Conservation (phyloP, 2,888 invertebrate species). For the Hoplodrina blanda region DNA sequence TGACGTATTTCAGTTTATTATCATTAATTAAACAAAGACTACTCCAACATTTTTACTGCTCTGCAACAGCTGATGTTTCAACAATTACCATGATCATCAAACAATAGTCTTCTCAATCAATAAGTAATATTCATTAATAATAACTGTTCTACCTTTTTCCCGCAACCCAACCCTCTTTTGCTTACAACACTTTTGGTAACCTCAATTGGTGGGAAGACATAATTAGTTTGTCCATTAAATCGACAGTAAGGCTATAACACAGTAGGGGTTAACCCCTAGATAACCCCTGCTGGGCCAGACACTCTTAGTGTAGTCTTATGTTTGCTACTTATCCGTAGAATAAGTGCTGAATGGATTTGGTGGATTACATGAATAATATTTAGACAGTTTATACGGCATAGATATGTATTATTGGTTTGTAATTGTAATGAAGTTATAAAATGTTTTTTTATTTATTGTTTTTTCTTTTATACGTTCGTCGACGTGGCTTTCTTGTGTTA, state of each 20-base stretch:
- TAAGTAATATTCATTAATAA: not conserved
- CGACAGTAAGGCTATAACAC: constrained; percentile 60
- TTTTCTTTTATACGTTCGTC: not conserved
- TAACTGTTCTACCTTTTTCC: not conserved
- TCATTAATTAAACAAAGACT: no score
- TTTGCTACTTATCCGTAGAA: constrained; percentile 37
- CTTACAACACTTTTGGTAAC: constrained; percentile 37
- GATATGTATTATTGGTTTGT: not conserved
- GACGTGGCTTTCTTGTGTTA: constrained; percentile 13
- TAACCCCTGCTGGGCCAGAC: constrained; percentile 60
- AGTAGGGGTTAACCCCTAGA: constrained; percentile 54
- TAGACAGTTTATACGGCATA: not conserved
- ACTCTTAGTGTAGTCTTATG: constrained; percentile 39
- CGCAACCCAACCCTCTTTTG: not conserved
- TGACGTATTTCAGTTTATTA: no score
- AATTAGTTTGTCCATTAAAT: constrained; percentile 68
- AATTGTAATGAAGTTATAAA: no score
- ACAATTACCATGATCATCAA: no score
- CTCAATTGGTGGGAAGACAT: constrained; percentile 63
- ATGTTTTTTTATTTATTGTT: no score
- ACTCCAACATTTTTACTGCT: no score
- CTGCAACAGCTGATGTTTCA: no score
- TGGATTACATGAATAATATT: not conserved
- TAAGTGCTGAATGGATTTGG: constrained; percentile 17
- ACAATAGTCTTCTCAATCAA: no score